phyloP scores from a whole-genome alignment of 1,140 invertebrate species.

The Papilio polyxenes region DNA sequence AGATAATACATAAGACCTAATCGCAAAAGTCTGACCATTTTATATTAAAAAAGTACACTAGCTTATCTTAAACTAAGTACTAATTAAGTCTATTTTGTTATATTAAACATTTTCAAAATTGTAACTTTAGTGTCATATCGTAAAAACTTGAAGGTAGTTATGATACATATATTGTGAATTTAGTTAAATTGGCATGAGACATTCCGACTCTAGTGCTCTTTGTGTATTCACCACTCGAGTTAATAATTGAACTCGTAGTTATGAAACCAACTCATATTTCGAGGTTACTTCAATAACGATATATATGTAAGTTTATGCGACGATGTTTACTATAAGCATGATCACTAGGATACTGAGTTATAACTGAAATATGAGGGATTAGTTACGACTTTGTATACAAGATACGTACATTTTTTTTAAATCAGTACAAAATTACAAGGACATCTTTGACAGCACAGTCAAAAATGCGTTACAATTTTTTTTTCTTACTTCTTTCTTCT shows the following conservation, averaged over 20 bases:
- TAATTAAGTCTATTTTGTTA: neutral
- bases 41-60: neutral
- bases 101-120: neutral
- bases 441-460: no score
- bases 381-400: no score
- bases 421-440: no score
- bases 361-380: no score
- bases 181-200: neutral
- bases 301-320: neutral
- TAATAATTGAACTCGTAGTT: constrained; percentile 18
- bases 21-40: no score
- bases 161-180: neutral
- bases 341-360: no score
- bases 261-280: neutral
- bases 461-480: no score
- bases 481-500: no score
- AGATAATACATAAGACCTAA: no score
- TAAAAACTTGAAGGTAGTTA: neutral
- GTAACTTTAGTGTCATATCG: neutral
- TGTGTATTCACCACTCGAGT: constrained; percentile 11
- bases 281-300: neutral
- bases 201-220: neutral
- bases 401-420: no score
- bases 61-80: neutral
- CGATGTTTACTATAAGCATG: no score